Percentiles rank a stretch among this genome's conserved stretches.
Conservation (phyloP, 2,888 invertebrate genomes). For the Dysmachus trigonus region DNA sequence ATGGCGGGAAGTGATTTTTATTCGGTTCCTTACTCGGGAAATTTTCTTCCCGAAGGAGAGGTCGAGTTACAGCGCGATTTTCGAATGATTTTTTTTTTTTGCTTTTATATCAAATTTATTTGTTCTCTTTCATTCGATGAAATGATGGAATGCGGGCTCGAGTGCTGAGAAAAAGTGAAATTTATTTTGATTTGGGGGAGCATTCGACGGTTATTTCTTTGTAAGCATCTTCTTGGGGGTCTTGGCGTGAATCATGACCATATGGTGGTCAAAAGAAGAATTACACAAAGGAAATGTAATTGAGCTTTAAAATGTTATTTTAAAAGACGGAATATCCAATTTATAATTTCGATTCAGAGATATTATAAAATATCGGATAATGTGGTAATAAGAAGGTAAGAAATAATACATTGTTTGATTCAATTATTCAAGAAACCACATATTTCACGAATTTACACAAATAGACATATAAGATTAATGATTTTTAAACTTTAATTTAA, state of each 20-base stretch:
- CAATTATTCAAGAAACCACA: too few relatives aligned
- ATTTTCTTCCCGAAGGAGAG: not conserved
- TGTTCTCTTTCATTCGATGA: not conserved
- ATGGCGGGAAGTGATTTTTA: not conserved
- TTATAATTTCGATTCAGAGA: too few relatives aligned
- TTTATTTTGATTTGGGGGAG: not conserved
- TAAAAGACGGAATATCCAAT: too few relatives aligned
- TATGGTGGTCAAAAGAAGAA: not conserved
- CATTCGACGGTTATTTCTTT: not conserved
- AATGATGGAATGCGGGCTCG: not conserved
- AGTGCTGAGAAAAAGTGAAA: not conserved
- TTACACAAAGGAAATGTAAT: not conserved
- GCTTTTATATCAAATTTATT: not conserved
- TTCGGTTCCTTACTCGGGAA: not conserved
- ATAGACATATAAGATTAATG: too few relatives aligned
- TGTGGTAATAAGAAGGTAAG: too few relatives aligned
- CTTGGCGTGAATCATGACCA: not conserved
- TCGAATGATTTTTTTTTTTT: not conserved
- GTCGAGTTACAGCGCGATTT: not conserved
- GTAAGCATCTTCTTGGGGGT: not conserved
- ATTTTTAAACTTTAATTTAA: too few relatives aligned
- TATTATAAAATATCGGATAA: too few relatives aligned
- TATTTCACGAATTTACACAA: too few relatives aligned
- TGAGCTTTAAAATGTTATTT: not conserved
- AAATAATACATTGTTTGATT: too few relatives aligned